phyloP scores from a whole-genome alignment of 2,888 invertebrate genomes.

The Hypselothyrea guttata region DNA sequence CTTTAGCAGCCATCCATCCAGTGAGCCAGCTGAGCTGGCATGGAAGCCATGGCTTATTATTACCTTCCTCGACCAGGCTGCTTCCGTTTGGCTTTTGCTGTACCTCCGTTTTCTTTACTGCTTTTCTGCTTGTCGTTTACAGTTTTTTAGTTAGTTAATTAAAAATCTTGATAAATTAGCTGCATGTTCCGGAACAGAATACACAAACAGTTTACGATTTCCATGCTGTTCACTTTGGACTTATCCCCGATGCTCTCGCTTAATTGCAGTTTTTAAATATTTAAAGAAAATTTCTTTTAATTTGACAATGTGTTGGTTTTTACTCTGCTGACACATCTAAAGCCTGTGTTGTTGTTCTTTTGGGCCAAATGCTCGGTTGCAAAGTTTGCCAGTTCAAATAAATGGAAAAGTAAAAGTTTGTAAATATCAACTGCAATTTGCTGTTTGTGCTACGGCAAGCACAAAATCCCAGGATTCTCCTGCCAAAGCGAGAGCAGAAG shows the following conservation, averaged over 20 bases:
- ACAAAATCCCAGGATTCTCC: constrained; percentile 18
- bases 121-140: constrained; percentile 21
- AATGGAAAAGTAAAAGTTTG: constrained; percentile 10
- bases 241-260: not conserved
- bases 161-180: constrained; percentile 41
- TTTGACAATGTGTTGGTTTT: constrained; percentile 14
- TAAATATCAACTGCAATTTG: constrained; percentile 44
- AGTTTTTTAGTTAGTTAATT: constrained; percentile 45
- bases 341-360: no score
- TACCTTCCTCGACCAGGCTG: constrained; percentile 26
- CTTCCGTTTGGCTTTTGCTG: constrained; percentile 3
- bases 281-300: not conserved
- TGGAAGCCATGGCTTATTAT: constrained; percentile 37
- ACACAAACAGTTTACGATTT: not conserved
- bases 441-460: constrained; percentile 27
- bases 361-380: constrained; percentile 1
- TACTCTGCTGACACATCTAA: constrained; percentile 21
- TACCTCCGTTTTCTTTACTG: constrained; percentile 1
- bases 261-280: not conserved
- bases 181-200: constrained; percentile 5
- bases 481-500: constrained; percentile 20
- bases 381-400: constrained; percentile 30
- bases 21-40: constrained; percentile 16
- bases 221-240: not conserved
- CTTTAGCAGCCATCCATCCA: constrained; percentile 25